A percentile compares a stretch with the other conserved stretches of the same genome.
These are phyloP conservation scores for Aegotheles bennettii DNA, from an alignment of 2,113 vertebrate genomes.

Conservation along the genomic window DNA sequence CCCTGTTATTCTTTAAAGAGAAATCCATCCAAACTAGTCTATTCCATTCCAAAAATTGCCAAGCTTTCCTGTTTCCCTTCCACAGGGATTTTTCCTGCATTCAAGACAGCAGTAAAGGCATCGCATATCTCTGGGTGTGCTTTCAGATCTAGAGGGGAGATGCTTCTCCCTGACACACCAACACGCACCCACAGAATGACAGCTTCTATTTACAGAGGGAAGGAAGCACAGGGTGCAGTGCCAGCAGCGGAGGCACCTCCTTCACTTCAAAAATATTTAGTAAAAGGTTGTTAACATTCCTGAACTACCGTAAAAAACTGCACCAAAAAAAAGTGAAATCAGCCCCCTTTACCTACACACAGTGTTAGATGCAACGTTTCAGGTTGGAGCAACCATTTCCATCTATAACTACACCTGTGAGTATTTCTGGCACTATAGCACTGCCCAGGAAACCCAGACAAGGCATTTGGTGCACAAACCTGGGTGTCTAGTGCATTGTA, in stretches of 20 bases:
- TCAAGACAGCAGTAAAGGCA: neutral
- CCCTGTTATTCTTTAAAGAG: neutral
- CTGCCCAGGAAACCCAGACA: neutral
- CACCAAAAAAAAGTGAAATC: neutral
- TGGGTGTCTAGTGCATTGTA: neutral
- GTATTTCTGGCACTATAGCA: neutral
- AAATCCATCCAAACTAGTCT: neutral
- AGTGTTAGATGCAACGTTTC: rapidly evolving
- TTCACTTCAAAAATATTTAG: neutral
- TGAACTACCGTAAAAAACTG: neutral
- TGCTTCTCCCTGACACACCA: neutral
- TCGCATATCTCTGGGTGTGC: rapidly evolving
- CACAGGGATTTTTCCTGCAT: neutral
- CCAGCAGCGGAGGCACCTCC: neutral
- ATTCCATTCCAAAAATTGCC: neutral
- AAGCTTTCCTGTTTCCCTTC: neutral
- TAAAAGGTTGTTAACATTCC: neutral
- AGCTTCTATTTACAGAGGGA: neutral
- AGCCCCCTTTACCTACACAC: neutral
- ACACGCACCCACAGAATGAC: neutral
- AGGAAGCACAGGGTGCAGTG: neutral
- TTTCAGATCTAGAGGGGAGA: neutral
- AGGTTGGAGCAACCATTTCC: neutral
- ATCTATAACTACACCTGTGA: neutral
- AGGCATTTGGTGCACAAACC: neutral